Conservation (phyloP, 2,113 vertebrate genomes). For the Alexandromys fortis region DNA sequence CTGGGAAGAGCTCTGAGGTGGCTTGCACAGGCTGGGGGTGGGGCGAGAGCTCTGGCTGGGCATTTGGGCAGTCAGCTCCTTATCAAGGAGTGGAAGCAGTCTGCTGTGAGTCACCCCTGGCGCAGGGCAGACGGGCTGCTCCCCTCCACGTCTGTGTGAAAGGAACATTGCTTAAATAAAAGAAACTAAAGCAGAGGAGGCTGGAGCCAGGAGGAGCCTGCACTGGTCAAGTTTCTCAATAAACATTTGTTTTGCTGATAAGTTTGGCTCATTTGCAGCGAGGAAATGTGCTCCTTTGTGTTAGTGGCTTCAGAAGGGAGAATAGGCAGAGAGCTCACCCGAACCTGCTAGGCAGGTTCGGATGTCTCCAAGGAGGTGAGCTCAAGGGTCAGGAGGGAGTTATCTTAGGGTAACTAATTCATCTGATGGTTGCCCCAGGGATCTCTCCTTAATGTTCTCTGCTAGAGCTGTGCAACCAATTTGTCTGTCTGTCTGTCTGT, state of each 20-base stretch:
- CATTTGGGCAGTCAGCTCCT: neutral
- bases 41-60: neutral
- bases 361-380: neutral
- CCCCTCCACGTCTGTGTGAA: slow-evolving; percentile 58
- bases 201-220: neutral
- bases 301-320: neutral
- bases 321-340: neutral
- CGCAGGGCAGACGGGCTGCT: slow-evolving; percentile 6
- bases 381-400: neutral
- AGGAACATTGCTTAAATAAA: slow-evolving; percentile 67
- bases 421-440: neutral
- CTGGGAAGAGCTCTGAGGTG: neutral
- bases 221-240: slow-evolving; percentile 65
- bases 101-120: neutral
- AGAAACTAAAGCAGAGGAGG: slow-evolving; percentile 26
- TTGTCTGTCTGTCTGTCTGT: neutral
- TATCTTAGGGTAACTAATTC: neutral
- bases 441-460: neutral
- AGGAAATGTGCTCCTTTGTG: slow-evolving; percentile 36
- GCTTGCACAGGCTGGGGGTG: neutral
- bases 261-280: neutral
- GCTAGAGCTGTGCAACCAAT: neutral
- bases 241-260: slow-evolving; percentile 63
- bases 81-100: neutral
- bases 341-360: slow-evolving; percentile 16